Evolutionary conservation across 37 sponge, comb jelly and placozoan species (phyloP), one percentile per base, ranked within the genome.

Genomic region (Ephydatia muelleri): DNA sequence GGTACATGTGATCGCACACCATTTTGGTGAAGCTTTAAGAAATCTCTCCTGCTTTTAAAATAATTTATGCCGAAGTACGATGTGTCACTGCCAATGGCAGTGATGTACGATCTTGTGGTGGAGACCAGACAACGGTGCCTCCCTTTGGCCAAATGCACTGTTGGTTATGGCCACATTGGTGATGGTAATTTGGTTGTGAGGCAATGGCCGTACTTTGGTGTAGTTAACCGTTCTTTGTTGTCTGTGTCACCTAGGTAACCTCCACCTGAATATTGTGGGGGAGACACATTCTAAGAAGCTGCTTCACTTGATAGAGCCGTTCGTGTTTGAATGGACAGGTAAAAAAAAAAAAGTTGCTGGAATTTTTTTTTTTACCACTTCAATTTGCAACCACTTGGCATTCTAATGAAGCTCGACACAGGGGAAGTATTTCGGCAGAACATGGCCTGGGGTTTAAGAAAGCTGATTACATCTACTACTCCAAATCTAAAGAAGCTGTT

Each of bases 161-260:
- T 93, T 6, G 97, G 97, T 48, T 97, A 95, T 89, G 99, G 99
- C 3, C 99, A 99, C 80, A 79, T 99, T 32, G 99, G 99, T 2
- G 99, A 99, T 89, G 92, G 97, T 82, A 65, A 71, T 70, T 23
- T 21, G 34, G 22, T 22, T 14, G 25, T 6, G 57, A 21, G 16
- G 43, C 6, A 9, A 43, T 43, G 43, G 43, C 43, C 43, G 6
- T 48, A 93, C 92, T 98, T 48, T 23, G 2, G 4, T 48, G 36
- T 27, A 5, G 4, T 57, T 5, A 78, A 27, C 28, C 11, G 35
- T 36, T 75, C 25, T 36, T 36, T 32, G 8, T 36, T 76, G 77
- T 11, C 95, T 78, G 99, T 88, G 57, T 8, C 31, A 76, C 64
- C 32, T 26, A 89, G 89, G 88, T 71, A 99, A 99, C 84, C 93